Evolutionary conservation across 2,888 invertebrate genomes (phyloP).

Genomic region (Spicauda simplicius): DNA sequence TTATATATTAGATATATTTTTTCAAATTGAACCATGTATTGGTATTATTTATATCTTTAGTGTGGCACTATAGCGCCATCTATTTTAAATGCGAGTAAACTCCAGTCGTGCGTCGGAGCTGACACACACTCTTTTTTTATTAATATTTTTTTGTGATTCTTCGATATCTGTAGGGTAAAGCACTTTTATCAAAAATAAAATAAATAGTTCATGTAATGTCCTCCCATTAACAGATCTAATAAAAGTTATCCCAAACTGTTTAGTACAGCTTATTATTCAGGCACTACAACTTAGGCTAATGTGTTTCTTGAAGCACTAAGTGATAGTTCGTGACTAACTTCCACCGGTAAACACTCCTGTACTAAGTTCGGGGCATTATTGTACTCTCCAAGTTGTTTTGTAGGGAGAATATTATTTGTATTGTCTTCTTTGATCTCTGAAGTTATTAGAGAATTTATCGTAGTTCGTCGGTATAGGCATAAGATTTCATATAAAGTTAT

Average conservation of each 20-base stretch:
- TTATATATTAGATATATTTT: too few species aligned
- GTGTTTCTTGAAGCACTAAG: constrained; percentile 8
- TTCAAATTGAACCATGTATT: too few species aligned
- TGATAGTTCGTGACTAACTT: constrained; percentile 12
- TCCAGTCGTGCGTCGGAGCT: too few species aligned
- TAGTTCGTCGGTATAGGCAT: not conserved
- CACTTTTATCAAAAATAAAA: not conserved
- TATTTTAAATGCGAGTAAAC: too few species aligned
- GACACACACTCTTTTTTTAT: too few species aligned
- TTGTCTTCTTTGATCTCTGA: constrained; percentile 3
- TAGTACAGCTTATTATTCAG: not conserved
- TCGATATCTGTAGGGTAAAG: not conserved
- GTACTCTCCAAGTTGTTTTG: not conserved
- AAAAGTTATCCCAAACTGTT: not conserved
- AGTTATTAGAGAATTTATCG: not conserved
- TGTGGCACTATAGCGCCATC: too few species aligned
- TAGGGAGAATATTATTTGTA: constrained; percentile 1
- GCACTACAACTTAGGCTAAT: constrained; percentile 15
- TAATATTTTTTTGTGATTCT: too few species aligned
- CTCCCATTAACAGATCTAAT: not conserved
- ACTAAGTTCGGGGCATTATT: constrained; percentile 1
- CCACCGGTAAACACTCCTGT: constrained; percentile 8
- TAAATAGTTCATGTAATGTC: not conserved
- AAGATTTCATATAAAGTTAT: not conserved
- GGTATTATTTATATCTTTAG: too few species aligned